Percentiles rank a stretch among this genome's conserved stretches.
Conservation (phyloP, 2,888 invertebrate genomes). For the Folsomia candida region DNA sequence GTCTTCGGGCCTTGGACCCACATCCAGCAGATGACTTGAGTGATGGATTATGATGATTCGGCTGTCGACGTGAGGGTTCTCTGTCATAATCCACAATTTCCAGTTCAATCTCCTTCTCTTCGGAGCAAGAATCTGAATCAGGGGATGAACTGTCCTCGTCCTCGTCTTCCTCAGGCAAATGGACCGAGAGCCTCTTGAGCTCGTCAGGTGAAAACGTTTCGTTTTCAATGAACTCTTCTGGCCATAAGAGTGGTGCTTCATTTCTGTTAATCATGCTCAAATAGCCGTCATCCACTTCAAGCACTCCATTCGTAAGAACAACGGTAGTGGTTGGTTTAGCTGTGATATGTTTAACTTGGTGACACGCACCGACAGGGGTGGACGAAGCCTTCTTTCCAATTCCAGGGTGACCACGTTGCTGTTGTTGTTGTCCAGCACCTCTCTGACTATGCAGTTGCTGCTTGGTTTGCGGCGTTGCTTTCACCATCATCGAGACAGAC, state of each 20-base stretch:
- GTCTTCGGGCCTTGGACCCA: not conserved
- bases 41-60: not conserved
- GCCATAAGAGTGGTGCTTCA: slow-evolving; percentile 47
- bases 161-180: slow-evolving; percentile 25
- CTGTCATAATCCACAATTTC: slow-evolving; percentile 13
- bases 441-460: not conserved
- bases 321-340: slow-evolving; percentile 2
- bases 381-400: not conserved
- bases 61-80: slow-evolving; percentile 10
- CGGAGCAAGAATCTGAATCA: not conserved
- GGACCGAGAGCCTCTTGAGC: slow-evolving; percentile 42
- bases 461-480: not conserved
- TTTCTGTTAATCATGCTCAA: slow-evolving; percentile 50
- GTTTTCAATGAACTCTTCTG: slow-evolving; percentile 48
- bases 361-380: not conserved
- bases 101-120: slow-evolving; percentile 1
- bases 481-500: not conserved
- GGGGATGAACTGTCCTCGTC: slow-evolving; percentile 19
- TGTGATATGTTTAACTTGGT: not conserved
- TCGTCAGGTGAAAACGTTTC: slow-evolving; percentile 50
- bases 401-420: slow-evolving; percentile 5
- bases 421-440: not conserved
- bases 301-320: slow-evolving; percentile 10
- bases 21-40: not conserved
- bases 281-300: slow-evolving; percentile 50